Percentiles rank a stretch among this genome's conserved stretches.
Conservation (phyloP, 2,888 invertebrate species). For the Physocephala rufipes region DNA sequence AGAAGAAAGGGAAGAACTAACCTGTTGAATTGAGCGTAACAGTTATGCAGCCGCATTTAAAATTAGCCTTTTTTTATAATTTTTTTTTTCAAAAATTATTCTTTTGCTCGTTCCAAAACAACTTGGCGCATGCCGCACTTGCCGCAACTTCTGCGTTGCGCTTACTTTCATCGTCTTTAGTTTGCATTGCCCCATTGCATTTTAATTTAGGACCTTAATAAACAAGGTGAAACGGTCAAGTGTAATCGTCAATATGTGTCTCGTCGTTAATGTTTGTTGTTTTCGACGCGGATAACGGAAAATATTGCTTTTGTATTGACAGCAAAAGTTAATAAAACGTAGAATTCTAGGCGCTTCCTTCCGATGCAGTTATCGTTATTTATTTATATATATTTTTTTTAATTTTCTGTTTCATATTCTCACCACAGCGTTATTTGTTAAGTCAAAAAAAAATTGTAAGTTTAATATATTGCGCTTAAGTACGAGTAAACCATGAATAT, state of each 20-base stretch:
- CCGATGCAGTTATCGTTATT: neutral
- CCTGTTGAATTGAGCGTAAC: slow-evolving; percentile 24
- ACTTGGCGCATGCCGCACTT: neutral
- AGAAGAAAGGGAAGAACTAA: no score
- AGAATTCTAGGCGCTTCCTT: neutral
- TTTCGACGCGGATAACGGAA: slow-evolving; percentile 5
- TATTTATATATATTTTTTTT: no score
- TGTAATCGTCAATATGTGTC: slow-evolving; percentile 33
- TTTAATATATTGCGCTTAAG: no score
- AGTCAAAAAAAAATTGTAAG: no score
- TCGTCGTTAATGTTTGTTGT: neutral
- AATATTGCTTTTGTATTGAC: slow-evolving; percentile 1
- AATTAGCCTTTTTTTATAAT: neutral
- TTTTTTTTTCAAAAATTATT: neutral
- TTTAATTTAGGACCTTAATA: slow-evolving; percentile 26
- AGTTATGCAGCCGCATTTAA: slow-evolving; percentile 22
- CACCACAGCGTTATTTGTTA: no score
- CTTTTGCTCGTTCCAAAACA: no score
- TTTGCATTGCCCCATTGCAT: slow-evolving; percentile 30
- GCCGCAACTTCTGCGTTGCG: neutral
- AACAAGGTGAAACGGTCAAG: slow-evolving; percentile 60
- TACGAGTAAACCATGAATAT: no score
- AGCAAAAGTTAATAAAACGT: neutral
- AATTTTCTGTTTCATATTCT: no score
- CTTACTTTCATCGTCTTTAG: slow-evolving; percentile 15